These are phyloP conservation scores for Drosophila conformis DNA, from an alignment of 2,888 invertebrate genomes.

Conservation along the genomic window DNA sequence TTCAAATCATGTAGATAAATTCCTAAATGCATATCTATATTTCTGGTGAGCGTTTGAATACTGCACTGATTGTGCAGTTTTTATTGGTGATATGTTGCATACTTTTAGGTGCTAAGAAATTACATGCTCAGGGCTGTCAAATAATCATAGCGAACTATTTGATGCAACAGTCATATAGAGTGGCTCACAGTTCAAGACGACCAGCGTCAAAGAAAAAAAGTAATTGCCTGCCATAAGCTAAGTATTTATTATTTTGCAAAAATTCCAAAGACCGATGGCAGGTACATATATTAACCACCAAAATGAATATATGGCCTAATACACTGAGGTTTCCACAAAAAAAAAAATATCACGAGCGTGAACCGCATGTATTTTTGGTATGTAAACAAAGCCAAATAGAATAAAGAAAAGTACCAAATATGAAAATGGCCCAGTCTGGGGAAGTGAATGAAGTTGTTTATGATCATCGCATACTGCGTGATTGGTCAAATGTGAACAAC, in stretches of 20 bases:
- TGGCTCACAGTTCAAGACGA: too few relatives aligned
- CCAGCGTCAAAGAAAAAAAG: too few relatives aligned
- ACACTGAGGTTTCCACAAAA: too few relatives aligned
- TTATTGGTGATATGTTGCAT: not conserved
- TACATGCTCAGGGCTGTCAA: not conserved
- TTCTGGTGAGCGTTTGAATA: not conserved
- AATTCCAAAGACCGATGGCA: too few relatives aligned
- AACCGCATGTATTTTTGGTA: not conserved
- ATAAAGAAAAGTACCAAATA: not conserved
- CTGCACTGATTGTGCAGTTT: rapidly evolving
- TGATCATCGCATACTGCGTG: conserved; percentile 83
- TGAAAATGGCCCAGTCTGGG: conserved; percentile 67
- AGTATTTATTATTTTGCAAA: too few relatives aligned
- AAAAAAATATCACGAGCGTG: too few relatives aligned
- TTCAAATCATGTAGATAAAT: not conserved
- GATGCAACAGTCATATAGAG: not conserved
- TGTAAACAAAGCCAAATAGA: not conserved
- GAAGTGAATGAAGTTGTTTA: conserved; percentile 82
- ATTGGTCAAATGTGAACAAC: conserved; percentile 83
- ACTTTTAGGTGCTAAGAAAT: not conserved
- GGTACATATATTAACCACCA: too few relatives aligned
- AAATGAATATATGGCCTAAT: too few relatives aligned
- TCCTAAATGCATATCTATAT: not conserved
- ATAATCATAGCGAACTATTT: not conserved
- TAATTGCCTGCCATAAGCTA: too few relatives aligned